phyloP scores from a whole-genome alignment of 2,797 vertebrate species.

The Notolepis coatsorum region DNA sequence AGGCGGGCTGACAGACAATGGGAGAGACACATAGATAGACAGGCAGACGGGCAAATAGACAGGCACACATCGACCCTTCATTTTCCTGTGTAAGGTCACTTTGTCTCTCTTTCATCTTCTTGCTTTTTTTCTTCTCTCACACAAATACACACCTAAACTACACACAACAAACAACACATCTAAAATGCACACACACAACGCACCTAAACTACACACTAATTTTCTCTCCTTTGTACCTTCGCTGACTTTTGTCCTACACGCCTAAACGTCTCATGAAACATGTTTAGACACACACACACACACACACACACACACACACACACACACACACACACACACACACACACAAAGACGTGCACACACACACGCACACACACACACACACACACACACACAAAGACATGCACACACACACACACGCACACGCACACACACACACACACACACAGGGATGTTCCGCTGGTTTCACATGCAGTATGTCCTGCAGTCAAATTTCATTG shows the following conservation, averaged over 20 bases:
- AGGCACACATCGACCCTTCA: too few species aligned
- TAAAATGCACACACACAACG: background rate
- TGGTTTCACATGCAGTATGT: constrained; percentile 36
- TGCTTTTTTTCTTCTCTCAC: background rate
- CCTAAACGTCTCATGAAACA: background rate
- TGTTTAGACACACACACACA: background rate
- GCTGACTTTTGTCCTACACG: too few species aligned
- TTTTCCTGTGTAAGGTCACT: background rate
- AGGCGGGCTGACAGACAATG: too few species aligned
- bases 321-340: background rate
- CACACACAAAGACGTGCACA: background rate
- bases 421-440: background rate
- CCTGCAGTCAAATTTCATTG: constrained; percentile 44
- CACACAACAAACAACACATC: constrained; percentile 18
- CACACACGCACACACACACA: background rate
- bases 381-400: too few species aligned
- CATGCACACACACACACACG: too few species aligned
- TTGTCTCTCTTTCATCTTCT: background rate
- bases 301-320: background rate
- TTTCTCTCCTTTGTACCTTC: too few species aligned
- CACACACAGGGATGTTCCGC: constrained; percentile 26
- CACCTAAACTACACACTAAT: too few species aligned
- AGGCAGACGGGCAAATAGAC: too few species aligned
- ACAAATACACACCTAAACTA: too few species aligned
- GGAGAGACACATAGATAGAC: too few species aligned